Percentiles rank a stretch among this genome's conserved stretches.
Conservation (phyloP, 2,797 vertebrate species). For the Loris lydekkerianus region DNA sequence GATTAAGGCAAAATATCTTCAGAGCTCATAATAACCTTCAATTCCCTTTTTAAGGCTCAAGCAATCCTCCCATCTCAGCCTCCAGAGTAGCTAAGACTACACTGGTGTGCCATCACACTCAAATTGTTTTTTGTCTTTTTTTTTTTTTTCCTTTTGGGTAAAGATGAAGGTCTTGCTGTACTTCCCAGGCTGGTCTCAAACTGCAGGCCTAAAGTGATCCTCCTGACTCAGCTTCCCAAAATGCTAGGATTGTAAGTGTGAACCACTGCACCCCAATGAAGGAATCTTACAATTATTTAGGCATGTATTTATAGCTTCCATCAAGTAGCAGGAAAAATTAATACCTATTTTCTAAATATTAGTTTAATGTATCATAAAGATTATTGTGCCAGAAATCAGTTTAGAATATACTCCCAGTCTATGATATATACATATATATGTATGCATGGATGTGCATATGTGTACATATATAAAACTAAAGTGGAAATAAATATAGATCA, state of each 20-base stretch:
- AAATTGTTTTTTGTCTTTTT: neutral
- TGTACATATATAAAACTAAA: neutral
- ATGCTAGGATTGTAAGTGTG: neutral
- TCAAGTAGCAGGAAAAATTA: neutral
- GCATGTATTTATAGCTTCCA: neutral
- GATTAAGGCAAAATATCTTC: neutral
- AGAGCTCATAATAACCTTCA: neutral
- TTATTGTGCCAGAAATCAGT: neutral
- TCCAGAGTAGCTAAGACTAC: neutral
- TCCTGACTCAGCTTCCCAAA: neutral
- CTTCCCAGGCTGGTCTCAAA: neutral
- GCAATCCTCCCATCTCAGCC: neutral
- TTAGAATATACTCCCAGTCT: neutral
- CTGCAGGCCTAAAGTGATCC: neutral
- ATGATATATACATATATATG: neutral
- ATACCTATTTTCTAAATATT: neutral
- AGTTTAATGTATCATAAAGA: constrained; percentile 40
- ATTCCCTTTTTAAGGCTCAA: neutral
- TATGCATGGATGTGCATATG: neutral
- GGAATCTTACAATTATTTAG: neutral
- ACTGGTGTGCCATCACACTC: neutral
- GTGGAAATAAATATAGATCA: neutral
- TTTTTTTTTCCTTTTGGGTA: neutral
- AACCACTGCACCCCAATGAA: neutral
- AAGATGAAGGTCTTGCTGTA: neutral